phyloP scores from a whole-genome alignment of 2,113 vertebrate species.

The Murina feae region DNA sequence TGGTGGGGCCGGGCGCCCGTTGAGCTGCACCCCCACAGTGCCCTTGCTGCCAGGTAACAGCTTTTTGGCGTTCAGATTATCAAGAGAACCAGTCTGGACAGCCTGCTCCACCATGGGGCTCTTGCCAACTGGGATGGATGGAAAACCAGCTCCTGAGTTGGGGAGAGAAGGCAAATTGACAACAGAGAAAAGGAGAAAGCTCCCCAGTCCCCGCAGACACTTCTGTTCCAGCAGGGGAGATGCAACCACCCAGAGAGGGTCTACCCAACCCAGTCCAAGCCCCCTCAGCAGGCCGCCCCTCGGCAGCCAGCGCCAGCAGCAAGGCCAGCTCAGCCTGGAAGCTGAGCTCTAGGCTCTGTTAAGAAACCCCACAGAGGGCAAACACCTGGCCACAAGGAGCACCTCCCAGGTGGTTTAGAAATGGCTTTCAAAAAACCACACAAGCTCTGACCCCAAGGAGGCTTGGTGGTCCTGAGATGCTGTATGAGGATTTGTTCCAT shows the following conservation, averaged over 20 bases:
- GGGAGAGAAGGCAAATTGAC: not conserved
- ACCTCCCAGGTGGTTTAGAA: not conserved
- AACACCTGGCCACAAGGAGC: not conserved
- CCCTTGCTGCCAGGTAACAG: constrained; percentile 76
- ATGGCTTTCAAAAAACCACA: not conserved
- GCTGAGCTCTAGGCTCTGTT: no score
- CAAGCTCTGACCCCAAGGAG: not conserved
- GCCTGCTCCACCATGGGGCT: constrained; percentile 97
- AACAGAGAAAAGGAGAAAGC: not conserved
- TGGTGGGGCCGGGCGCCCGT: constrained; percentile 68
- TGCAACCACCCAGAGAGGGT: not conserved
- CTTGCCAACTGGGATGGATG: constrained; percentile 84
- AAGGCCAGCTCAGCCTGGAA: not conserved
- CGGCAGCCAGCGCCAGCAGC: not conserved
- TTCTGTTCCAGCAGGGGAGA: not conserved
- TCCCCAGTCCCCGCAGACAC: not conserved
- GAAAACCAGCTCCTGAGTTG: constrained; percentile 82
- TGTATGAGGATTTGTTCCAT: not conserved
- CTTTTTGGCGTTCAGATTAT: constrained; percentile 81
- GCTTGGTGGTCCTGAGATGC: fast-evolving
- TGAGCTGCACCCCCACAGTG: constrained; percentile 72
- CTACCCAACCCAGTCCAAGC: not conserved
- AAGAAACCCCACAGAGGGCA: not conserved
- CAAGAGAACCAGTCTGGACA: constrained; percentile 89
- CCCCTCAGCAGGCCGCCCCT: not conserved